These are phyloP conservation scores for Falcunculus frontatus DNA, from an alignment of 2,113 vertebrate genomes.

Conservation along the genomic window DNA sequence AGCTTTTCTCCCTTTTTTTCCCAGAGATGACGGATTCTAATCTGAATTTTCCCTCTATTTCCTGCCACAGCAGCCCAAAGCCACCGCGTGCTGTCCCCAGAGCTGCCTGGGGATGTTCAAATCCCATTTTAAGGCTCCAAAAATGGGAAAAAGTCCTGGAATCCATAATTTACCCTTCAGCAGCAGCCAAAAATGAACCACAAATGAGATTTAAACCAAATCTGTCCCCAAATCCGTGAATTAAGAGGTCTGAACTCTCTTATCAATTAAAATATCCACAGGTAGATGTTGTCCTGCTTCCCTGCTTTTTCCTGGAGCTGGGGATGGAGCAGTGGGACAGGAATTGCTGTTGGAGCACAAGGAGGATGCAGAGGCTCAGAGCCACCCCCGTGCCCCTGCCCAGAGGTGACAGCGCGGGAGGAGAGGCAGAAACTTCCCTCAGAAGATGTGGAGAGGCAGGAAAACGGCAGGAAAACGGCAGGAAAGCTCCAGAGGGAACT, in stretches of 20 bases:
- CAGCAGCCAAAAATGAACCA: neutral
- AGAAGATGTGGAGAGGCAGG: neutral
- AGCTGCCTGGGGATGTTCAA: neutral
- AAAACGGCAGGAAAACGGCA: neutral
- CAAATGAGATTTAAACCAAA: neutral
- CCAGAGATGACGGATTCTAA: neutral
- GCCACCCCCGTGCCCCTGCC: rapidly evolving
- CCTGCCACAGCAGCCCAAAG: neutral
- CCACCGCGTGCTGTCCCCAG: neutral
- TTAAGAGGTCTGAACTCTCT: rapidly evolving
- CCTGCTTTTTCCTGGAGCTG: neutral
- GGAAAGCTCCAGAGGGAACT: neutral
- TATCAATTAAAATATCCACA: rapidly evolving
- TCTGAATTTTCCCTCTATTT: neutral
- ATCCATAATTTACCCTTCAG: neutral
- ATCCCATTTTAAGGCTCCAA: neutral
- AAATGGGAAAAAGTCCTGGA: neutral
- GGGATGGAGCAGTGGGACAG: rapidly evolving
- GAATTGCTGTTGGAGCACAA: neutral
- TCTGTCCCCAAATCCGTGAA: neutral
- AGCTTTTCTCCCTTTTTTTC: neutral
- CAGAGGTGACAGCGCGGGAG: rapidly evolving
- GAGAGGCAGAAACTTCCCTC: neutral
- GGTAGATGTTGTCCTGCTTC: rapidly evolving
- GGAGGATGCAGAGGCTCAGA: neutral